Evolutionary conservation across 2,113 vertebrate species (phyloP).

Genomic region (Rhinopomastus cyanomelas): DNA sequence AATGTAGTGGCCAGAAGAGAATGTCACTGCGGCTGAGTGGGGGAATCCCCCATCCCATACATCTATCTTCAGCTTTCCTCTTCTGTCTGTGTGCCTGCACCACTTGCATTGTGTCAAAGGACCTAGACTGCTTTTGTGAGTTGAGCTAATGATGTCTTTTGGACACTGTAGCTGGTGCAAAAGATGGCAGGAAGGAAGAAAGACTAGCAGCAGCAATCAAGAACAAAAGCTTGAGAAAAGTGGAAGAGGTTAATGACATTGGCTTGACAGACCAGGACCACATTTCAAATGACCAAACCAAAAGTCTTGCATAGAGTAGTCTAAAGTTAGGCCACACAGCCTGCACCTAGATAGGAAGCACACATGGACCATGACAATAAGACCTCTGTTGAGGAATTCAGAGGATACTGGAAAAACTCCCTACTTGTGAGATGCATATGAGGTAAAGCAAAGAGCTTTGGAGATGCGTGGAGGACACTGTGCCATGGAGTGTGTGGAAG

Average conservation of each 20-base stretch:
- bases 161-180: background rate
- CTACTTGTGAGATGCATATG: background rate
- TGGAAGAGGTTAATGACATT: background rate
- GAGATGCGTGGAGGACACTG: background rate
- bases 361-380: background rate
- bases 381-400: background rate
- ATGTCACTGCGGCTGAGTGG: background rate
- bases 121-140: background rate
- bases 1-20: background rate
- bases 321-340: too few relatives aligned
- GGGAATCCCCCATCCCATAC: background rate
- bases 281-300: background rate
- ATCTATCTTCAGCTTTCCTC: background rate
- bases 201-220: background rate
- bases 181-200: background rate
- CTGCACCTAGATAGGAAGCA: background rate
- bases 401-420: background rate
- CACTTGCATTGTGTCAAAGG: background rate
- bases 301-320: background rate
- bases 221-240: background rate
- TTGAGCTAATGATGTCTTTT: background rate
- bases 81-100: accelerated
- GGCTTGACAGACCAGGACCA: background rate
- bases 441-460: background rate
- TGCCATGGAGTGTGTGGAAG: background rate